Evolutionary conservation across 1,140 invertebrate species (phyloP), one percentile per base, ranked within the genome.

Genomic region (Formica selysi): DNA sequence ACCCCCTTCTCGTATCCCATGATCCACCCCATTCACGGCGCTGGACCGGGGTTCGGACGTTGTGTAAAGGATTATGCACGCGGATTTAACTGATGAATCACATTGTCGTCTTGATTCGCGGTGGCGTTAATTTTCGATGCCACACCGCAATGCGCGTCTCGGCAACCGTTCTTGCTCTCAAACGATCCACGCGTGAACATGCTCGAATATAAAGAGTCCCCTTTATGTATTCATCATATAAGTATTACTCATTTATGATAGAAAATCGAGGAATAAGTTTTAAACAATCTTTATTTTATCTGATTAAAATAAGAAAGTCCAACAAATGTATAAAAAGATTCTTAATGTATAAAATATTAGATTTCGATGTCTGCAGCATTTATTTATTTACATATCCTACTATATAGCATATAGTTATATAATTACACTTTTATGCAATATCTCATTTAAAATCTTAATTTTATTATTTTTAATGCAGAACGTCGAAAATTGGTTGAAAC

Each of bases 51-150:
- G 87, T 87, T 90, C 86, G 89, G 89, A 92, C 92, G 91, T 65
- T 86, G 88, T 95, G 93, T 94, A 95, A 95, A 95, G 95, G 94
- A 95, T 95, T 95, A 95, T 95, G 93, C 92, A 95, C 95, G 95
- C 94, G 94, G 95, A 95, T 95, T 95, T 95, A 95, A 95, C 94
- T 95, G 94, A 95, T 95, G 94, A 95, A 95, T 95, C 95, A 95
- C 94, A 95, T 95, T 95, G 95, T 95, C 95, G 94, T 95, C 94
- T 95, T 95, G 94, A 95, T 95, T 95, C 94, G 93, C 93, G 92
- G 89, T 93, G 94, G 94, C 94, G 94, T 95, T 95, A 95, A 95
- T 95, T 95, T 95, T 94, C 93, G 91, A 73, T 76, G 87, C 86
- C 71, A 61, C 54, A 85, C 86, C 76, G 65, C 64, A 59, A 81